Evolutionary conservation across 2,113 vertebrate species (phyloP).

Genomic region (Salminus brasiliensis): DNA sequence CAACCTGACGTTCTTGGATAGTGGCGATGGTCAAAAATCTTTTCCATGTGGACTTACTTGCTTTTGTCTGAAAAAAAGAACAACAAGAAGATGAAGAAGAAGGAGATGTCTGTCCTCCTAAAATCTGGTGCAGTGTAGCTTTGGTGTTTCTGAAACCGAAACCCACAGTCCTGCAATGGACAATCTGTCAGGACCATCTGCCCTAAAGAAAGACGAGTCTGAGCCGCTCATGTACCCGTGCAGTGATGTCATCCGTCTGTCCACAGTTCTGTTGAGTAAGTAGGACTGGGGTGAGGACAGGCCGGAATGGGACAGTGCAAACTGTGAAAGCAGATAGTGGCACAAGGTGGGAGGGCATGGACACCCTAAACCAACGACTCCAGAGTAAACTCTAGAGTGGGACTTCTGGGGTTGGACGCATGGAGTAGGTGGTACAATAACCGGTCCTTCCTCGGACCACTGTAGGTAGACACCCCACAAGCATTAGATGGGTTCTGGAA

Average conservation of each 20-base stretch:
- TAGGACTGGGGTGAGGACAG: not conserved
- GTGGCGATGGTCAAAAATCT: not conserved
- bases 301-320: not conserved
- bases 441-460: no score
- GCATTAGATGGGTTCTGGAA: no score
- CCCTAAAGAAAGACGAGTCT: slow-evolving; percentile 1
- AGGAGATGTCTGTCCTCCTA: no score
- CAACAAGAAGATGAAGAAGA: not conserved
- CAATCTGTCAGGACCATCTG: slow-evolving; percentile 44
- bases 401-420: no score
- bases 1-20: not conserved
- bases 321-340: not conserved
- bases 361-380: no score
- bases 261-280: not conserved
- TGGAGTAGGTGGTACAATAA: no score
- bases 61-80: not conserved
- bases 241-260: slow-evolving; percentile 17
- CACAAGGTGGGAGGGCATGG: no score
- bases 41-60: not conserved
- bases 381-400: not conserved
- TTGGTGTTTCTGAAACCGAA: slow-evolving; percentile 8
- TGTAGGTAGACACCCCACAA: no score
- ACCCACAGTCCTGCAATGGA: slow-evolving; percentile 19
- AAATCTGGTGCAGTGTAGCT: not conserved
- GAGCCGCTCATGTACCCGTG: not conserved